Percentiles rank a stretch among this genome's conserved stretches.
phyloP scores from a whole-genome alignment of 2,113 vertebrate genomes.

The Rostratula benghalensis region DNA sequence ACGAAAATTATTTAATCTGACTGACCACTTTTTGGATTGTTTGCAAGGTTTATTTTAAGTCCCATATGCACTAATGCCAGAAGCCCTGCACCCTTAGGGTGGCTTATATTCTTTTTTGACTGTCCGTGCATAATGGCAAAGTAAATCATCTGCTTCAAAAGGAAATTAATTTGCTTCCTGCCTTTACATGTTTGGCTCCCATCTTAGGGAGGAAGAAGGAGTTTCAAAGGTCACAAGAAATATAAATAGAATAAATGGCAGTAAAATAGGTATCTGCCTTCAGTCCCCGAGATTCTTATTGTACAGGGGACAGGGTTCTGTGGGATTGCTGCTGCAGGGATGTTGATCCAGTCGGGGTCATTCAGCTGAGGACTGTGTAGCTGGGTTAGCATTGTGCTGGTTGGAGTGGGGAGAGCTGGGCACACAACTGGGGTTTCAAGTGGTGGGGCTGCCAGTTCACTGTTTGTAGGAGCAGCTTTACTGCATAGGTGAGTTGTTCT shows the following conservation, averaged over 20 bases:
- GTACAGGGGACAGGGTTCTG: not conserved
- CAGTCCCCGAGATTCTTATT: not conserved
- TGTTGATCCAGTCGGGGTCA: accelerated
- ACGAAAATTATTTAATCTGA: slow-evolving; percentile 1
- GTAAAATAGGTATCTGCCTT: not conserved
- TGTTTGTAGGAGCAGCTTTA: not conserved
- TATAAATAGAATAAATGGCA: slow-evolving; percentile 1
- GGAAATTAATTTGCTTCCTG: slow-evolving; percentile 47
- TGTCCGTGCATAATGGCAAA: not conserved
- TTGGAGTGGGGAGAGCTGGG: not conserved
- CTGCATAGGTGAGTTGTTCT: not conserved
- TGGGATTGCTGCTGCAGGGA: not conserved
- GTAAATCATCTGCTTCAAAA: not conserved
- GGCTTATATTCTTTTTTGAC: not conserved
- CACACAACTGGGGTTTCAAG: accelerated
- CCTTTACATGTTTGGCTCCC: not conserved
- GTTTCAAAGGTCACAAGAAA: not conserved
- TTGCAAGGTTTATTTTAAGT: not conserved
- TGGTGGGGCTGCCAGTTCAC: accelerated
- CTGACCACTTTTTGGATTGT: not conserved
- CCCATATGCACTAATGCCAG: not conserved
- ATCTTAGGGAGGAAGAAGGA: not conserved
- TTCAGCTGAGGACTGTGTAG: not conserved
- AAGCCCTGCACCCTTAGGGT: not conserved
- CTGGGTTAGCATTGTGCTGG: not conserved